These are phyloP conservation scores for Etheostoma spectabile DNA, from an alignment of 2,113 vertebrate species.

Conservation along the genomic window DNA sequence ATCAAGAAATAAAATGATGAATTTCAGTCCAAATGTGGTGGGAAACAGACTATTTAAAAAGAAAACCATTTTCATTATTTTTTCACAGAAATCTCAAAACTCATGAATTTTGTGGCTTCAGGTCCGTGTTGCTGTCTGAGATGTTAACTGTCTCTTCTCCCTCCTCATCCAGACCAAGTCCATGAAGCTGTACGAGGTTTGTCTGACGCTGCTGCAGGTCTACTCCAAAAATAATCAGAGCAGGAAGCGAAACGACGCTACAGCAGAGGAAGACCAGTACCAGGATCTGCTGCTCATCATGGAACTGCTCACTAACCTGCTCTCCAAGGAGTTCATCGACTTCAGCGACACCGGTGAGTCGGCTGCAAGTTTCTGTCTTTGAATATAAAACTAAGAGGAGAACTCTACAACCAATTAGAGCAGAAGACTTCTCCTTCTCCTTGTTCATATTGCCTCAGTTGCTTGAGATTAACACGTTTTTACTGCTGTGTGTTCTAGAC, in stretches of 20 bases:
- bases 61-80: no score
- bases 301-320: slow-evolving; percentile 98
- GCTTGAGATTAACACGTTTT: neutral
- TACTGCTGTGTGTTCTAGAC: slow-evolving; percentile 78
- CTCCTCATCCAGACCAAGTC: slow-evolving; percentile 89
- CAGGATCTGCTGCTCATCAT: slow-evolving; percentile 99
- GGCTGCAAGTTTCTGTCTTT: neutral
- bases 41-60: no score
- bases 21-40: neutral
- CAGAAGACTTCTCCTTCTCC: neutral
- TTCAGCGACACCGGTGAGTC: slow-evolving; percentile 96
- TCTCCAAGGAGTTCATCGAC: slow-evolving; percentile 99
- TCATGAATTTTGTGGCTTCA: no score
- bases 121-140: neutral
- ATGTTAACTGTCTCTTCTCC: neutral
- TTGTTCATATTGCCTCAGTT: neutral
- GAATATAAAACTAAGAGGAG: neutral
- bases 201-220: slow-evolving; percentile 96
- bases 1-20: neutral
- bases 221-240: slow-evolving; percentile 98
- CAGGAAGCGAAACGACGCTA: slow-evolving; percentile 91
- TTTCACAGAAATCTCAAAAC: no score
- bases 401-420: neutral
- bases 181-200: slow-evolving; percentile 98
- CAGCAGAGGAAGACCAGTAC: slow-evolving; percentile 97